These are phyloP conservation scores for Leuciscus idus DNA, from an alignment of 2,113 vertebrate species.

Conservation along the genomic window DNA sequence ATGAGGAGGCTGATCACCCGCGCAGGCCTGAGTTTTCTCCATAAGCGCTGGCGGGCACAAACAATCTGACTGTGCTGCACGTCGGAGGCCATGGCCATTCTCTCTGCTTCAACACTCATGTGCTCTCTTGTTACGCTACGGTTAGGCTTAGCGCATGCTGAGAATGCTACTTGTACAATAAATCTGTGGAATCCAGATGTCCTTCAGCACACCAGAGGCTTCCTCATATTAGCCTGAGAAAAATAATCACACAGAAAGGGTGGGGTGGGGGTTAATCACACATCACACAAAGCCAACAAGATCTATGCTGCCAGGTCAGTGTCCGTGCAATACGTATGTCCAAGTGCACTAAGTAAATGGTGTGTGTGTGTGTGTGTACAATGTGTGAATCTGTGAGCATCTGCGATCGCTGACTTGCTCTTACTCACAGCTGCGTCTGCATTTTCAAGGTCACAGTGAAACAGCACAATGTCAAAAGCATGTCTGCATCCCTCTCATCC, in stretches of 20 bases:
- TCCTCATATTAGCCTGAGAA: slow-evolving; percentile 76
- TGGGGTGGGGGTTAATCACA: slow-evolving; percentile 20
- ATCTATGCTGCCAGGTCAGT: background rate
- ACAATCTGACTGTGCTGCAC: slow-evolving; percentile 47
- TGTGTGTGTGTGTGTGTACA: background rate
- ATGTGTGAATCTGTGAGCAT: slow-evolving; percentile 24
- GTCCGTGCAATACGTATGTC: background rate
- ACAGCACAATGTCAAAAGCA: slow-evolving; percentile 47
- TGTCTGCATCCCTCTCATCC: background rate
- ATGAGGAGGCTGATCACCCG: slow-evolving; percentile 85
- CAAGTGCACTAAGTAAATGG: background rate
- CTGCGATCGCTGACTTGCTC: slow-evolving; percentile 45
- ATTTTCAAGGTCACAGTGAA: slow-evolving; percentile 57
- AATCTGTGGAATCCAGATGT: slow-evolving; percentile 56
- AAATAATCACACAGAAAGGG: slow-evolving; percentile 16
- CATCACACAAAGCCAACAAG: background rate
- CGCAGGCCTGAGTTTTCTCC: slow-evolving; percentile 87
- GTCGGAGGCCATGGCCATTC: slow-evolving; percentile 54
- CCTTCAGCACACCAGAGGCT: slow-evolving; percentile 70
- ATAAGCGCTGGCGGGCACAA: slow-evolving; percentile 69
- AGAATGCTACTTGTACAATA: slow-evolving; percentile 67
- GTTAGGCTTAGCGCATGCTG: slow-evolving; percentile 58
- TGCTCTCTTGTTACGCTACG: background rate
- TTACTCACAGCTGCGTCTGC: slow-evolving; percentile 45
- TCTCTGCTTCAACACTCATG: slow-evolving; percentile 26